Percentiles rank a stretch among this genome's conserved stretches.
Evolutionary conservation across 2,113 vertebrate species (phyloP).

Genomic region (Saimiri boliviensis): DNA sequence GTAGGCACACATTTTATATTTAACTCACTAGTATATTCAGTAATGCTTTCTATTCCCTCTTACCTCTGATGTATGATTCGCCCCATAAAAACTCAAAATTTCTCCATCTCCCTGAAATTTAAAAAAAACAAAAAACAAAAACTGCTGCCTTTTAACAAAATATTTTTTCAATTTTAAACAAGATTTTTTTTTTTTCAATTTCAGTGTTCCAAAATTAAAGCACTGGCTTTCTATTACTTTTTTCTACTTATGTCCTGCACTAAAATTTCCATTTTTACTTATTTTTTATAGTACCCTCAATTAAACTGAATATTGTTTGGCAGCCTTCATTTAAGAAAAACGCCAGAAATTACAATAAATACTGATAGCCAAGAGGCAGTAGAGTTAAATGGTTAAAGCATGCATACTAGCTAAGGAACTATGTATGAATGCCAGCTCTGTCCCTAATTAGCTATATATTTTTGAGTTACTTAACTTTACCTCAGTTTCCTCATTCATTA

Average conservation of each 20-base stretch:
- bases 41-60: constrained; percentile 8
- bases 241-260: not conserved
- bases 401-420: not conserved
- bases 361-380: not conserved
- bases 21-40: not conserved
- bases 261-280: not conserved
- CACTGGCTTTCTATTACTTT: not conserved
- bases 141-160: not conserved
- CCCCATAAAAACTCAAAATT: not conserved
- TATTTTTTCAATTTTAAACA: not conserved
- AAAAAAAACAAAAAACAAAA: not conserved
- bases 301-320: not conserved
- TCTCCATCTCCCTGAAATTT: not conserved
- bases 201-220: constrained; percentile 16
- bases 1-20: not conserved
- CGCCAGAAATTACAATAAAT: not conserved
- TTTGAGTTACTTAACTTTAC: constrained; percentile 29
- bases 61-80: not conserved
- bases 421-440: not conserved
- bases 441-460: not conserved
- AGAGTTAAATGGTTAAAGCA: not conserved
- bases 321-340: not conserved
- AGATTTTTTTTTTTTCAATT: not conserved
- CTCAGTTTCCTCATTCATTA: not conserved
- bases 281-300: not conserved